These are phyloP conservation scores for Noctuana brunneofusca DNA, from an alignment of 2,888 invertebrate species.

Conservation along the genomic window DNA sequence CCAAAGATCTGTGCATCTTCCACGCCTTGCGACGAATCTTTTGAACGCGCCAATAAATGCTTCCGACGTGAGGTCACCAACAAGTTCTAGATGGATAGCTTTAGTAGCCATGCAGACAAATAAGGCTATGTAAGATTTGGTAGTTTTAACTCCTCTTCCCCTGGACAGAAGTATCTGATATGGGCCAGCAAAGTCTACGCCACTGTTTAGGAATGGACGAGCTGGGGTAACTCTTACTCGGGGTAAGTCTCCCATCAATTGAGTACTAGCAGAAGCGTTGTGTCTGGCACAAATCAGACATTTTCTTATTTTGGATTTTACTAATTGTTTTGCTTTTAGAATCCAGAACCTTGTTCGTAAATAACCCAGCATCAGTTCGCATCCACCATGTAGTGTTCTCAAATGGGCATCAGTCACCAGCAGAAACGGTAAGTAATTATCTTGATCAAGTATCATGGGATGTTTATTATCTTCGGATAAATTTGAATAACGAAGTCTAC, in stretches of 20 bases:
- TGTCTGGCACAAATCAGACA: constrained; percentile 1
- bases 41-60: constrained; percentile 4
- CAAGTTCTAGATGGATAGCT: constrained; percentile 3
- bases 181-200: constrained; percentile 10
- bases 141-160: not conserved
- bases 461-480: constrained; percentile 34
- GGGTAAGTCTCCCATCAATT: constrained; percentile 8
- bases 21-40: not conserved
- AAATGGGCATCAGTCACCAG: not conserved
- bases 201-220: constrained; percentile 1
- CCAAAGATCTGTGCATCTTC: not conserved
- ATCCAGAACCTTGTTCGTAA: constrained; percentile 35
- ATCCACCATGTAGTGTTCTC: constrained; percentile 39
- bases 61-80: constrained; percentile 1
- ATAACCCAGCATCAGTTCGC: constrained; percentile 34
- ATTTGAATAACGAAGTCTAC: constrained; percentile 36
- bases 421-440: constrained; percentile 27
- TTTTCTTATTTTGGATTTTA: constrained; percentile 2
- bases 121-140: not conserved
- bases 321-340: constrained; percentile 15
- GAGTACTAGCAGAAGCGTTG: not conserved
- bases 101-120: not conserved
- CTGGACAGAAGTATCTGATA: not conserved
- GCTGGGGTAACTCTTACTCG: not conserved
- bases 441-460: constrained; percentile 23